phyloP scores from a whole-genome alignment of 2,113 vertebrate genomes.

The Erythrocercus mccallii region DNA sequence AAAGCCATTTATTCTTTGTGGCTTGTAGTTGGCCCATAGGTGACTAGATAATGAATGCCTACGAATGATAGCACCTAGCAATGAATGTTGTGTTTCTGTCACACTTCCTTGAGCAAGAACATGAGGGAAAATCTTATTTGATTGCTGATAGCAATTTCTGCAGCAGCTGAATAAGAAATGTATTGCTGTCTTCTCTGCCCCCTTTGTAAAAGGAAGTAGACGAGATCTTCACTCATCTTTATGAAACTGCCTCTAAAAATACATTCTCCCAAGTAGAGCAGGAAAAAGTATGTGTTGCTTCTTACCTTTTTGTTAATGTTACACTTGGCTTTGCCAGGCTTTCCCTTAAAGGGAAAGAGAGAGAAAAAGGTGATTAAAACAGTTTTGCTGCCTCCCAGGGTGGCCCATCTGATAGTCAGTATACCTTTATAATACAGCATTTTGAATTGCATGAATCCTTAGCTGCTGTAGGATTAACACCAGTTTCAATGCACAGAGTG shows the following conservation, averaged over 20 bases:
- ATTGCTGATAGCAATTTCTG: not conserved
- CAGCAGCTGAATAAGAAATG: not conserved
- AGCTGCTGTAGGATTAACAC: not conserved
- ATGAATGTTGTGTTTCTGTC: not conserved
- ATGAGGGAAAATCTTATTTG: not conserved
- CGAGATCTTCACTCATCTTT: not conserved
- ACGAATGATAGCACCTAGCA: not conserved
- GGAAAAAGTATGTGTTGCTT: not conserved
- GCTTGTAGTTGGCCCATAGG: not conserved
- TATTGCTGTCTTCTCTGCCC: not conserved
- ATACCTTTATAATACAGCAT: not conserved
- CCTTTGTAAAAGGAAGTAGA: not conserved
- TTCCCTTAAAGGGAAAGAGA: not conserved
- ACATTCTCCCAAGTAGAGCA: not conserved
- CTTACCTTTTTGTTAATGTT: not conserved
- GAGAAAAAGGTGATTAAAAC: not conserved
- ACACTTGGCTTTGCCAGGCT: not conserved
- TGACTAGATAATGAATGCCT: not conserved
- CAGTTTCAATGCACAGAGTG: not conserved
- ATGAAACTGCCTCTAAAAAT: not conserved
- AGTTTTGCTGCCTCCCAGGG: not conserved
- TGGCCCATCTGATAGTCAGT: not conserved
- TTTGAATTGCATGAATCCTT: not conserved
- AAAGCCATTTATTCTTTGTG: not conserved
- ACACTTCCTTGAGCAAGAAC: not conserved